Base-by-base conservation (phyloP, 2,888 invertebrate genomes). In the Hymenopus coronatus region DNA sequence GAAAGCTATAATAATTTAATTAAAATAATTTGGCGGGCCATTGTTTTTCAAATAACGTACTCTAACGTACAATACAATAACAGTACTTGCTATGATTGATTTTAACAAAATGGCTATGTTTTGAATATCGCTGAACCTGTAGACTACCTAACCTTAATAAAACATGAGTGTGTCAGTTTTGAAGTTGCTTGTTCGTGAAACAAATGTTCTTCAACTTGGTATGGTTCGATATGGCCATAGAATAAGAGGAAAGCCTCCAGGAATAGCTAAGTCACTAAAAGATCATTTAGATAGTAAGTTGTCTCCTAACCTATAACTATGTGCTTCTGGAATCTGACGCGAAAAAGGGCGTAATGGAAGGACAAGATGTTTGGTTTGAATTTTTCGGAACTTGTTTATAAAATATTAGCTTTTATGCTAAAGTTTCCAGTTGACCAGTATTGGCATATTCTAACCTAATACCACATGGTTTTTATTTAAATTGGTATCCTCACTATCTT, bases 201-300 rank as follows among this genome's bases (percentile, higher is more conserved):
- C 89, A n/a, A 83, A 86, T n/a, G 3, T n/a, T 2, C 82, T 86
- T 8, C 87, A 89, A 70, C 70, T 86, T 1, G 84, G 88, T 86
- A 84, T 90, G 85, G 89, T 92, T 28, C 91, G 94, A 90, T 91
- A 93, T 91, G 95, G 95, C 2, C 97, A 97, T 92, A 94, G 94
- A 90, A 90, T 96, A 83, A 94, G 96, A 92, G 97, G 97, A 90
- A 96, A 96, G 93, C 94, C 96, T 15, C 97, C 97, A 7, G 95
- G 95, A 82, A 93, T 95, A 84, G 96, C 97, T 54, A 95, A 94
- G 92, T 95, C 94, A 0, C 93, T 98, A 89, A 94, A 96, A 91
- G 96, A 97, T 92, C 94, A 96, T 89, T 92, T 97, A 89, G 95
- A 95, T 92, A 96, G 97, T 95, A 91, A 94, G 87, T 93, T 94